These are phyloP conservation scores for Cyrtonyx montezumae DNA, from an alignment of 2,113 vertebrate species.

Conservation along the genomic window DNA sequence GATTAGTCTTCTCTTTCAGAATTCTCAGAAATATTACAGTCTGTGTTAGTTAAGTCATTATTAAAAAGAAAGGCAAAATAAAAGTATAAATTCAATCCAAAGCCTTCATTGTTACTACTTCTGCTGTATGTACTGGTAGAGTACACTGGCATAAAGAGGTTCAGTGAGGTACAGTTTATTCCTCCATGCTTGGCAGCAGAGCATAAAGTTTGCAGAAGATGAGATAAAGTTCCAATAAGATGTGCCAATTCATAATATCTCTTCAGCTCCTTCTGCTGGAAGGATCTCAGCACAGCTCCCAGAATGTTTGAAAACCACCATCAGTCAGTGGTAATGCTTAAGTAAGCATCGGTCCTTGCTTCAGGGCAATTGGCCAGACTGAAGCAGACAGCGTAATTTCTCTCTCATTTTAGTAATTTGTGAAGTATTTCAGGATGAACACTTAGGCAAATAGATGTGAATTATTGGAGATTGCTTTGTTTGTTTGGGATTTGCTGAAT, in stretches of 20 bases:
- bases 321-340: background rate
- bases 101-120: background rate
- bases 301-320: constrained; percentile 7
- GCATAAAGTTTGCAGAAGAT: background rate
- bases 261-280: constrained; percentile 21
- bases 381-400: constrained; percentile 31
- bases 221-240: background rate
- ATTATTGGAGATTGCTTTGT: constrained; percentile 23
- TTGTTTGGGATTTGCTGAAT: constrained; percentile 9
- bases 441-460: background rate
- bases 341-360: constrained; percentile 11
- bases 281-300: background rate
- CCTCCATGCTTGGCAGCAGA: constrained; percentile 13
- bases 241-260: background rate
- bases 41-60: background rate
- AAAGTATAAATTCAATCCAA: background rate
- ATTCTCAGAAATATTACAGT: background rate
- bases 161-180: background rate
- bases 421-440: constrained; percentile 31
- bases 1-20: background rate
- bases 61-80: background rate
- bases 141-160: background rate
- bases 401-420: constrained; percentile 43
- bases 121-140: background rate
- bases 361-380: constrained; percentile 33